phyloP scores from a whole-genome alignment of 2,113 vertebrate genomes.

The Ceyx cyanopectus region DNA sequence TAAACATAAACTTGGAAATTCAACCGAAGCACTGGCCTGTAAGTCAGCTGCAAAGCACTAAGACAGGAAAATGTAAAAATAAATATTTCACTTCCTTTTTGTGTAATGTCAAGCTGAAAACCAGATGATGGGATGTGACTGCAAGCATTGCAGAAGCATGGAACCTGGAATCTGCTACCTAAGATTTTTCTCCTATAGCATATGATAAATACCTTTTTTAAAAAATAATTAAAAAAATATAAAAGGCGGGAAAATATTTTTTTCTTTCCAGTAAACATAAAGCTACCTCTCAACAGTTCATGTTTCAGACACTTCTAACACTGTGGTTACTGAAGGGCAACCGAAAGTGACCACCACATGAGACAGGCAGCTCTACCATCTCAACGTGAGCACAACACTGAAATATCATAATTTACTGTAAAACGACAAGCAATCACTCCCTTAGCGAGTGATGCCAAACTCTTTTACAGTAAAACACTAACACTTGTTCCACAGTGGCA shows the following conservation, averaged over 20 bases:
- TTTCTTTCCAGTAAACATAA: background rate
- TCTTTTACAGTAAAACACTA: rapidly evolving
- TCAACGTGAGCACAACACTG: rapidly evolving
- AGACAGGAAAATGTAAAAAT: background rate
- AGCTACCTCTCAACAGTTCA: background rate
- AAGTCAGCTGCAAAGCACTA: background rate
- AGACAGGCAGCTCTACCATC: background rate
- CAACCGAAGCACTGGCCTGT: background rate
- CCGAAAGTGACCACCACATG: rapidly evolving
- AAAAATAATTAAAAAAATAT: background rate
- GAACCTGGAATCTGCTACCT: background rate
- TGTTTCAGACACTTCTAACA: background rate
- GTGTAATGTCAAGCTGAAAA: background rate
- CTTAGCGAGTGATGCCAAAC: rapidly evolving
- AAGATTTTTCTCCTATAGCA: background rate
- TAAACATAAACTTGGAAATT: background rate
- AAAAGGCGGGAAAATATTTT: background rate
- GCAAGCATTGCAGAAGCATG: background rate
- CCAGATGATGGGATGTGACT: background rate
- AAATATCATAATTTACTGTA: rapidly evolving
- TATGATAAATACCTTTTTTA: background rate
- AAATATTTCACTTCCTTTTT: background rate
- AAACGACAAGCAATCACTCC: background rate
- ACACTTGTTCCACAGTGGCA: background rate
- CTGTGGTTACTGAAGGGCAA: background rate